A percentile compares a stretch with the other conserved stretches of the same genome.
Evolutionary conservation across 2,888 invertebrate species (phyloP).

Genomic region (Macrophya annulata): DNA sequence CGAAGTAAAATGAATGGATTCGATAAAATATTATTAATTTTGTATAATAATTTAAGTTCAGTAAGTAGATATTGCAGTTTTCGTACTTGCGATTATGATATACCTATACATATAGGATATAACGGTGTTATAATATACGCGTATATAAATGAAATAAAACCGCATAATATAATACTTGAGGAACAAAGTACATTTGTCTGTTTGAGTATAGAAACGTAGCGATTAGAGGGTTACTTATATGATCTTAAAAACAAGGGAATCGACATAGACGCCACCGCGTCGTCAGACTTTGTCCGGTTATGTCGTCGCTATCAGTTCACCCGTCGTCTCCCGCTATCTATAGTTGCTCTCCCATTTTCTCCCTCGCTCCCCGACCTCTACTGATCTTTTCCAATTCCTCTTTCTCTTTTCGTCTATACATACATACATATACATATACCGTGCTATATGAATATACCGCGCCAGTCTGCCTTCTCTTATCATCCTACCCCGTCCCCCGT

Average conservation of each 20-base stretch:
- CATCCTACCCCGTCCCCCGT: slow-evolving; percentile 63
- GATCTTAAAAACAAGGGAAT: slow-evolving; percentile 49
- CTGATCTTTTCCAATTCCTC: slow-evolving; percentile 29
- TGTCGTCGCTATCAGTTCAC: slow-evolving; percentile 47
- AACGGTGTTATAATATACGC: neutral
- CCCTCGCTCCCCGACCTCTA: slow-evolving; percentile 23
- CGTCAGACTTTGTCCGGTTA: slow-evolving; percentile 50
- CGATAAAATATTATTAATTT: neutral
- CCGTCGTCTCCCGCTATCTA: slow-evolving; percentile 23
- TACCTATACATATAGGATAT: neutral
- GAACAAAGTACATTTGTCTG: slow-evolving; percentile 51
- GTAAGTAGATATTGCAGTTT: too few species aligned
- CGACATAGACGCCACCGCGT: slow-evolving; percentile 41
- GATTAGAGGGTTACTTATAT: slow-evolving; percentile 48
- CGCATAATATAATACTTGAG: neutral
- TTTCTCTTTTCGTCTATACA: neutral
- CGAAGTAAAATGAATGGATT: neutral
- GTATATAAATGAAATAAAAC: neutral
- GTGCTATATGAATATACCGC: neutral
- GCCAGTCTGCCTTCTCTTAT: slow-evolving; percentile 68
- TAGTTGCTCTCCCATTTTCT: slow-evolving; percentile 35
- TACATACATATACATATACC: neutral
- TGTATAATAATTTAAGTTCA: too few species aligned
- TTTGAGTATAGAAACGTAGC: slow-evolving; percentile 31
- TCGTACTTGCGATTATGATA: too few species aligned